A percentile compares a stretch with the other conserved stretches of the same genome.
These are phyloP conservation scores for Piaya cayana DNA, from an alignment of 2,113 vertebrate genomes.

Conservation along the genomic window DNA sequence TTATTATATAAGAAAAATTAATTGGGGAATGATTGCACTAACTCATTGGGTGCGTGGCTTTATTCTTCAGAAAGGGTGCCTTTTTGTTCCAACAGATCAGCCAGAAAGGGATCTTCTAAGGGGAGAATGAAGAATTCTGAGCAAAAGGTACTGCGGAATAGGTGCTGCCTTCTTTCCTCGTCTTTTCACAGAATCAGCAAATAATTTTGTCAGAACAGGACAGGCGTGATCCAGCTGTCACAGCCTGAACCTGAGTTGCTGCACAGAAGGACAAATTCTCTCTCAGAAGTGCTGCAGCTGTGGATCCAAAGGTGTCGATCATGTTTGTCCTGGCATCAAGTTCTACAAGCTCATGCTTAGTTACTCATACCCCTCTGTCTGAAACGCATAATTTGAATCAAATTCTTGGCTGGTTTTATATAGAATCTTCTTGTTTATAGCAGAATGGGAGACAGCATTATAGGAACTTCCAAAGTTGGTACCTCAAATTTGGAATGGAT, in stretches of 20 bases:
- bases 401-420: neutral
- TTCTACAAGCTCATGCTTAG: neutral
- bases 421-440: neutral
- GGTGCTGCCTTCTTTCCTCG: neutral
- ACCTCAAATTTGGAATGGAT: neutral
- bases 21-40: neutral
- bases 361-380: neutral
- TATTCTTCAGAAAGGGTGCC: neutral
- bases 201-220: neutral
- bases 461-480: neutral
- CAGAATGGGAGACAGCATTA: neutral
- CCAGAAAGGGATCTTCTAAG: neutral
- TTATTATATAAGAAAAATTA: neutral
- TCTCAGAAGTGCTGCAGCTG: neutral
- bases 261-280: neutral
- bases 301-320: neutral
- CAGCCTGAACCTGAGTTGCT: neutral
- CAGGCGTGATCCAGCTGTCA: neutral
- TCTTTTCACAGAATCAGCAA: neutral
- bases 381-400: neutral
- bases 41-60: neutral
- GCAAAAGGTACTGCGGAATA: neutral
- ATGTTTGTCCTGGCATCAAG: neutral
- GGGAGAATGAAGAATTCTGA: neutral
- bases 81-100: neutral